Evolutionary conservation across 1,140 invertebrate species (phyloP), one percentile per base, ranked within the genome.

Genomic region (Chironomus striatipennis): DNA sequence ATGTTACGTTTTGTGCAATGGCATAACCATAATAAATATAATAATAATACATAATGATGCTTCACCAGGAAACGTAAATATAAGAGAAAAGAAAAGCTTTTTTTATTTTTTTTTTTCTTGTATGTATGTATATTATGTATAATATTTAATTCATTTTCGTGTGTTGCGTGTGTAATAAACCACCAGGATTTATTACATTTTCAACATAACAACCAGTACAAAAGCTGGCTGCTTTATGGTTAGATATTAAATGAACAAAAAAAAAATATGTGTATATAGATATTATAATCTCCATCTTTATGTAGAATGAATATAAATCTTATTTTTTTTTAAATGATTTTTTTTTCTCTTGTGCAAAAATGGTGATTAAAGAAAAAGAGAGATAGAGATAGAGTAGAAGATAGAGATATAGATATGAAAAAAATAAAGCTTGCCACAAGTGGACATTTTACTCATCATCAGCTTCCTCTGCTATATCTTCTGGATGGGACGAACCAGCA

Each of bases 391-490:
- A 34, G 24, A 34, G 24, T 2, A 5, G 5, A 5, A 34, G 24
- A 34, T 2, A 34, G 24, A 34, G 24, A 34, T 34, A 34, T 57
- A n/a, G 47, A 47, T 57, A n/a, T 57, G 4, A 57, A 57, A 10
- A 15, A 12, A 57, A 57, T n/a, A 57, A 57, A 57, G 15, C 15
- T 47, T 10, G 43, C 8, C 15, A 47, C 15, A 47, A 57, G 47
- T 12, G 47, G n/a, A n/a, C 47, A n/a, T 70, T 21, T 20, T 70
- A 70, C 20, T 70, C 65, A 21, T 21, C 65, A 20, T 18, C 65
- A 5, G 17, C 65, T 70, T 70, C 65, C 10, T 70, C 65, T 18
- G n/a, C 20, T 24, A 73, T 73, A 42, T 73, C 42, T 43, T 57
- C 42, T 2, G 42, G 72, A 20, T 24, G 17, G 6, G 73, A 43